Conservation (phyloP, 1,140 invertebrate genomes). For the Panonychus citri region DNA sequence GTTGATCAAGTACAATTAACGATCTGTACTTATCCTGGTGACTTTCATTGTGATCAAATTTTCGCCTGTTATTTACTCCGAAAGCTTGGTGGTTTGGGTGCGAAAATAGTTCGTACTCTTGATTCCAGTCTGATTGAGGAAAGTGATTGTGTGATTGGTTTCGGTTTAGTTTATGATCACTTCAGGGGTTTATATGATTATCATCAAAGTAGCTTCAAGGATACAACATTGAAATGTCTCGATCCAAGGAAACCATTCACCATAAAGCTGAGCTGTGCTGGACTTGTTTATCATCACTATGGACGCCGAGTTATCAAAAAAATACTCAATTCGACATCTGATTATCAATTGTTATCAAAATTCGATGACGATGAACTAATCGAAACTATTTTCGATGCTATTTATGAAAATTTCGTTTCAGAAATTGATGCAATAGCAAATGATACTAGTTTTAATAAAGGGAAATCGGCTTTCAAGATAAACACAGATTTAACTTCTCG, state of each 20-base stretch:
- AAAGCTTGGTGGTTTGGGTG: conserved; percentile 45
- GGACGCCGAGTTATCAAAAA: conserved; percentile 49
- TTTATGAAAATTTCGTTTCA: conserved; percentile 73
- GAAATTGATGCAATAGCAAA: conserved; percentile 95
- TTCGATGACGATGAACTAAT: conserved; percentile 22
- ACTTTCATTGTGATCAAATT: conserved; percentile 89
- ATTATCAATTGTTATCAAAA: no score
- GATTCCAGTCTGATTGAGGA: conserved; percentile 37
- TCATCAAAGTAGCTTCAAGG: conserved; percentile 56
- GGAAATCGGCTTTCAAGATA: conserved; percentile 37
- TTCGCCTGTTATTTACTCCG: conserved; percentile 77
- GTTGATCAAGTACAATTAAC: neutral
- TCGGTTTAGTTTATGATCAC: conserved; percentile 65
- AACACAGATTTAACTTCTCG: conserved; percentile 48
- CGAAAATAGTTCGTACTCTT: conserved; percentile 46
- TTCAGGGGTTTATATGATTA: conserved; percentile 57
- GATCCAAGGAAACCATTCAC: conserved; percentile 28
- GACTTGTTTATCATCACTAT: conserved; percentile 74
- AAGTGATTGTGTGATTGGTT: conserved; percentile 89
- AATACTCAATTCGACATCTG: conserved; percentile 15
- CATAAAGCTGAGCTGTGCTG: conserved; percentile 75
- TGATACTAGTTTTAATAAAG: conserved; percentile 27
- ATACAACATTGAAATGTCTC: conserved; percentile 33
- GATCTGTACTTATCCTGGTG: conserved; percentile 36
- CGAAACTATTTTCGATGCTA: conserved; percentile 42